These are phyloP conservation scores for Zaprionus tsacasi DNA, from an alignment of 1,140 invertebrate species.

Conservation along the genomic window DNA sequence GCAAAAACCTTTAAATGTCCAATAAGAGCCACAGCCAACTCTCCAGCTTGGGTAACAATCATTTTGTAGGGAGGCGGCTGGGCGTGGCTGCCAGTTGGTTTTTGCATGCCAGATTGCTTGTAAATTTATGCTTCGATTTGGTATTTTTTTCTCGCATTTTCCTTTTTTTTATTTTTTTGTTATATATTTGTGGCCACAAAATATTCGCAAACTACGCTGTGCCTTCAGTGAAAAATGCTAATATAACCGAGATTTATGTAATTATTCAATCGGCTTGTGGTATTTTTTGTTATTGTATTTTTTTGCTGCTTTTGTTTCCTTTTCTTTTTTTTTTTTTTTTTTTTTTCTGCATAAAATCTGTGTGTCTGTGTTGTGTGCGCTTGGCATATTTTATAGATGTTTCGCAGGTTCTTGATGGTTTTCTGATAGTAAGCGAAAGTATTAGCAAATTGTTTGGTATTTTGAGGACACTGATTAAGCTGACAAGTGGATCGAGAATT, in stretches of 20 bases:
- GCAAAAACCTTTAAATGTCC: constrained; percentile 81
- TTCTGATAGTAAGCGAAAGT: constrained; percentile 7
- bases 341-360: constrained; percentile 65
- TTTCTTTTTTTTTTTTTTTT: constrained; percentile 24
- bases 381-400: constrained; percentile 50
- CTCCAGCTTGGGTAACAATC: constrained; percentile 6
- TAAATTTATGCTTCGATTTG: constrained; percentile 80
- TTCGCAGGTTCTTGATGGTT: background rate
- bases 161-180: constrained; percentile 52
- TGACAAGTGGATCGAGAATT: constrained; percentile 1
- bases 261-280: constrained; percentile 76
- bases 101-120: constrained; percentile 66
- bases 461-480: constrained; percentile 16
- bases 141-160: constrained; percentile 31
- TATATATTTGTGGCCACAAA: constrained; percentile 33
- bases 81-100: constrained; percentile 33
- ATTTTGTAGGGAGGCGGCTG: background rate
- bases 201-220: constrained; percentile 45
- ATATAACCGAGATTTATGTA: constrained; percentile 76
- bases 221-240: constrained; percentile 61
- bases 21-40: constrained; percentile 56
- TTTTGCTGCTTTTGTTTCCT: constrained; percentile 35
- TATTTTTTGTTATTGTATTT: constrained; percentile 43
- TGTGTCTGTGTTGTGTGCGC: constrained; percentile 25
- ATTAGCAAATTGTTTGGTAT: constrained; percentile 27